Evolutionary conservation across 2,888 invertebrate genomes (phyloP), one percentile per base, ranked within the genome.

Genomic region (Caenorhabditis doughertyi): DNA sequence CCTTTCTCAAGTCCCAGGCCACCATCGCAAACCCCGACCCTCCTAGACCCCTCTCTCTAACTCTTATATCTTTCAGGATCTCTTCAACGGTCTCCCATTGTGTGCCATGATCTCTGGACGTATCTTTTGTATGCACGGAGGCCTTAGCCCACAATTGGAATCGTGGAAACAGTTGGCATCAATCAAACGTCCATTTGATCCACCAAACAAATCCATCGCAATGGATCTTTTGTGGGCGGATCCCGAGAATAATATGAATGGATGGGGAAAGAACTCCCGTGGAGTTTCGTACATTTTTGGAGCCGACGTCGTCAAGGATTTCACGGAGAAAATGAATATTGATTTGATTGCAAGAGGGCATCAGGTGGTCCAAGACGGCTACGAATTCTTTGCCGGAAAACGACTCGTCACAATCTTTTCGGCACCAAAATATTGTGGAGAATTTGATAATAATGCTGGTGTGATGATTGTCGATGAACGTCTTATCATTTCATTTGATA

Each of bases 91-190:
- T 53, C 79, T 88, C 44, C 87, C 88, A 9, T 44, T 88, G 23
- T 83, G 82, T 29, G 87, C 83, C 5, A 55, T 87, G 27, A 73
- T 88, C 42, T 81, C 81, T 1, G 81, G 84, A 0, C 71, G 88
- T n/a, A 87, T 88, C 42, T 84, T 88, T 62, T 85, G 86, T 53
- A 86, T 85, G 86, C 87, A 88, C 67, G 88, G 87, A 2, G 88
- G 88, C 0, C 60, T 86, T 18, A 81, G 81, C 3, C 86, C 88
- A 7, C 60, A 73, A 16, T 56, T 88, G 13, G 68, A 65, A 18
- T 42, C 51, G 2, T 86, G 85, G 85, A 67, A 71, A 4, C 85
- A 85, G 53, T 44, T 86, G 53, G 44, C 65, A 16, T 23, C 68
- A 25, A 87, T 84, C 73, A 82, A 70, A 29, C 77, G 86, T 9